Evolutionary conservation across 1,140 invertebrate genomes (phyloP), one percentile per base, ranked within the genome.

Genomic region (Camponotus floridanus): DNA sequence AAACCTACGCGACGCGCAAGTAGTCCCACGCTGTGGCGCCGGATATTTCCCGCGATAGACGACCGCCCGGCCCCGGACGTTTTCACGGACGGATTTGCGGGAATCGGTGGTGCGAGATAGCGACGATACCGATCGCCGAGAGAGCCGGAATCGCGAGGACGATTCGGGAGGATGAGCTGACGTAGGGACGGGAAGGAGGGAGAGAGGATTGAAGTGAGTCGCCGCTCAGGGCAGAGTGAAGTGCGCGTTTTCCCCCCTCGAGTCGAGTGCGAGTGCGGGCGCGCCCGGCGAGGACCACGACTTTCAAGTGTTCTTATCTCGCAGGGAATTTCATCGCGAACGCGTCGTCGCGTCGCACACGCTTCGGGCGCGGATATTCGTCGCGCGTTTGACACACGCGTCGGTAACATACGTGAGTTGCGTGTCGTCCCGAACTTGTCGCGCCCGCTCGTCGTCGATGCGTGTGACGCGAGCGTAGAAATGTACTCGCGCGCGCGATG

Each of bases 1-100:
- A 90, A 91, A 91, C 85, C 91, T 95, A 92, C 95, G 95, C 95
- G 94, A 92, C 93, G 92, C 78, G 92, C 92, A 95, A 95, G 90
- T 95, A 93, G 94, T 93, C n/a, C 85, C 85, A 74, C 85, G 76
- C 86, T 61, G 55, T 62, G 51, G 76, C 74, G 68, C 70, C 86
- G 76, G 84, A 86, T 79, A 87, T 89, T 86, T 68, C 62, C 76
- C 79, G 68, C 86, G 84, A 90, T 67, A 90, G 62, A 7, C 33
- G 55, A 48, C 39, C 26, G 45, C 8, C 45, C 61, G 48, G 48
- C 62, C 51, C 26, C 31, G 36, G 33, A 8, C 36, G 55, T 18
- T 59, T 71, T 83, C 36, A 13, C 48, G n/a, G 5, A 55, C 39
- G 31, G n/a, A 48, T 62, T 51, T 18, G 33, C 71, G 45, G 18